phyloP scores from a whole-genome alignment of 2,113 vertebrate genomes.

The Phainopepla nitens region DNA sequence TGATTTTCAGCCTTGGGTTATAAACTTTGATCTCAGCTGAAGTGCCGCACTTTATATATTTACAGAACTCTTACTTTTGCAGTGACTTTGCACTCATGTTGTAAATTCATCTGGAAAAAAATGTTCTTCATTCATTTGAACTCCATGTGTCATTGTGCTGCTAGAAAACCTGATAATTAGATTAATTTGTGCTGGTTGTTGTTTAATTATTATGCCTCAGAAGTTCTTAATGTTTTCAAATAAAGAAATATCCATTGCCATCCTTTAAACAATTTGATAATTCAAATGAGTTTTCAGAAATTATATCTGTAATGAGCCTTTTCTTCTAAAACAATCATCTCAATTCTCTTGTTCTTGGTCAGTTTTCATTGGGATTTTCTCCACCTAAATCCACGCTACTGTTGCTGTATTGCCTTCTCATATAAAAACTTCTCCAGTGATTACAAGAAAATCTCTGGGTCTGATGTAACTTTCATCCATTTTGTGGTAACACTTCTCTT shows the following conservation, averaged over 20 bases:
- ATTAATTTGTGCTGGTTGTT: neutral
- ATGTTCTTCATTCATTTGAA: neutral
- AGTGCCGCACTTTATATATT: fast-evolving
- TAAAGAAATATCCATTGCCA: neutral
- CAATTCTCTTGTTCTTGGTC: neutral
- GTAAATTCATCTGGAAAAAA: neutral
- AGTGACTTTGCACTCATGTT: neutral
- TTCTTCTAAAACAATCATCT: neutral
- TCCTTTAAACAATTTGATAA: neutral
- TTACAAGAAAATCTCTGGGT: neutral
- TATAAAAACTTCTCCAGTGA: neutral
- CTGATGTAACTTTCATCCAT: neutral
- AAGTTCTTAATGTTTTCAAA: neutral
- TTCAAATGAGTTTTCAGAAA: neutral
- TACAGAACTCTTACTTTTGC: neutral
- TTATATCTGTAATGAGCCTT: neutral
- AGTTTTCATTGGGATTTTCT: neutral
- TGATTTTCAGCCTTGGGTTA: neutral
- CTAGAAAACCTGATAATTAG: neutral
- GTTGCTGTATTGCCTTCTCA: neutral
- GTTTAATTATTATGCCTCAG: neutral
- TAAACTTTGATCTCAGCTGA: neutral
- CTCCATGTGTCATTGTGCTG: neutral
- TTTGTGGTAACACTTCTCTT: neutral
- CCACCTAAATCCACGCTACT: neutral